Percentiles rank a stretch among this genome's conserved stretches.
phyloP scores from a whole-genome alignment of 2,888 invertebrate species.

The Acleris holmiana region DNA sequence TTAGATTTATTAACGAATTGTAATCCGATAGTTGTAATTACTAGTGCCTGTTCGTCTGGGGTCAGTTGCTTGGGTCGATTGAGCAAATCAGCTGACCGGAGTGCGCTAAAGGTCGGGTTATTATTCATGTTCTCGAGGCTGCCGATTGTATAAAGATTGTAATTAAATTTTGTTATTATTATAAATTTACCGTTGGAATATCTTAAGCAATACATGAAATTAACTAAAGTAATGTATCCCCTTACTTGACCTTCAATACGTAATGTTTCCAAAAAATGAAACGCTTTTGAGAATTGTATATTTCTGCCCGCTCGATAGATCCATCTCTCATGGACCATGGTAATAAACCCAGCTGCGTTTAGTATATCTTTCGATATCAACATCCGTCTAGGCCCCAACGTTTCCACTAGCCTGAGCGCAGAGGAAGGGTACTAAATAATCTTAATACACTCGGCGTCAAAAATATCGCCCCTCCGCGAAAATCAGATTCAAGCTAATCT shows the following conservation, averaged over 20 bases:
- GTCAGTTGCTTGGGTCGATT: conserved; percentile 21
- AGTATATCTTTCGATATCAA: neutral
- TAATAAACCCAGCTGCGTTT: neutral
- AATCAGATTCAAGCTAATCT: too few relatives aligned
- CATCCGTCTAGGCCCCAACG: neutral
- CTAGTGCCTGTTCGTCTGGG: conserved; percentile 5
- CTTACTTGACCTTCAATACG: too few relatives aligned
- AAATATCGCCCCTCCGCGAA: too few relatives aligned
- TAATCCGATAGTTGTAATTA: conserved; percentile 31
- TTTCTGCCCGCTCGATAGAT: too few relatives aligned
- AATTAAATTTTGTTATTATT: conserved; percentile 13
- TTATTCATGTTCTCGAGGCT: conserved; percentile 11
- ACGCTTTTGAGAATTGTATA: too few relatives aligned
- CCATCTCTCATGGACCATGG: neutral
- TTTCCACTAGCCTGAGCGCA: conserved; percentile 1
- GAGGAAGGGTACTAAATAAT: neutral
- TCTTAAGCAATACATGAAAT: too few relatives aligned
- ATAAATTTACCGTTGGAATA: too few relatives aligned
- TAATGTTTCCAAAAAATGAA: too few relatives aligned
- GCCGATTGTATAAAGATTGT: conserved; percentile 14
- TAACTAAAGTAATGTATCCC: too few relatives aligned
- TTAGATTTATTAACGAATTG: conserved; percentile 3
- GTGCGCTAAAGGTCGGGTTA: conserved; percentile 28
- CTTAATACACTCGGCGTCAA: too few relatives aligned
- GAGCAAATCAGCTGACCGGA: conserved; percentile 19